A percentile compares a stretch with the other conserved stretches of the same genome.
Conservation (phyloP, 2,888 invertebrate genomes). For the Tipula confusa region DNA sequence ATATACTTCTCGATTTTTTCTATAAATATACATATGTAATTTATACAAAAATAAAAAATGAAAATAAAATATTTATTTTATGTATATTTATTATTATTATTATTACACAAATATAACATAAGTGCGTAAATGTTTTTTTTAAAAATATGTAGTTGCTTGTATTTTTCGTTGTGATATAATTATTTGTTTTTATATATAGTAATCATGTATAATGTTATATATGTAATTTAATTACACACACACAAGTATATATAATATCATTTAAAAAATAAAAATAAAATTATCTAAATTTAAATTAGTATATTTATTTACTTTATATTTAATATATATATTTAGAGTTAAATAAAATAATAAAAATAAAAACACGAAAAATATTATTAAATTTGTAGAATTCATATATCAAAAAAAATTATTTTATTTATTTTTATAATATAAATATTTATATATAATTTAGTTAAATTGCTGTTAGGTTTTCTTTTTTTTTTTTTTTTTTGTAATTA, state of each 20-base stretch:
- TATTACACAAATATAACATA: slow-evolving; percentile 20
- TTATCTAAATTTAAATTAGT: not conserved
- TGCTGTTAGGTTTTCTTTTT: not conserved
- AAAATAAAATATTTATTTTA: not conserved
- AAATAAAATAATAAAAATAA: not conserved
- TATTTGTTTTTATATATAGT: not conserved
- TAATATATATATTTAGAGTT: not conserved
- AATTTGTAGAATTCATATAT: slow-evolving; percentile 12
- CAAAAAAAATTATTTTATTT: not conserved
- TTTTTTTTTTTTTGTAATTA: not conserved
- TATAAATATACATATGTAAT: not conserved
- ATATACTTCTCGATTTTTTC: not conserved
- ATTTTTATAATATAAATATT: not conserved
- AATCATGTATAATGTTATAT: too few species aligned
- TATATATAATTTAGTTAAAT: too few species aligned
- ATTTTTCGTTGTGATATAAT: not conserved
- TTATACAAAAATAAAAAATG: not conserved
- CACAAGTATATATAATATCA: not conserved
- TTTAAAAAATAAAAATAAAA: not conserved
- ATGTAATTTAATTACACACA: too few species aligned
- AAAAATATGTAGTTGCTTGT: not conserved
- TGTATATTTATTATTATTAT: not conserved
- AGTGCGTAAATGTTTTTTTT: not conserved
- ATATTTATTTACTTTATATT: not conserved
- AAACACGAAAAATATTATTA: not conserved